Percentiles rank a stretch among this genome's conserved stretches.
These are phyloP conservation scores for Solenopsis invicta DNA, from an alignment of 1,140 invertebrate species.

Conservation along the genomic window DNA sequence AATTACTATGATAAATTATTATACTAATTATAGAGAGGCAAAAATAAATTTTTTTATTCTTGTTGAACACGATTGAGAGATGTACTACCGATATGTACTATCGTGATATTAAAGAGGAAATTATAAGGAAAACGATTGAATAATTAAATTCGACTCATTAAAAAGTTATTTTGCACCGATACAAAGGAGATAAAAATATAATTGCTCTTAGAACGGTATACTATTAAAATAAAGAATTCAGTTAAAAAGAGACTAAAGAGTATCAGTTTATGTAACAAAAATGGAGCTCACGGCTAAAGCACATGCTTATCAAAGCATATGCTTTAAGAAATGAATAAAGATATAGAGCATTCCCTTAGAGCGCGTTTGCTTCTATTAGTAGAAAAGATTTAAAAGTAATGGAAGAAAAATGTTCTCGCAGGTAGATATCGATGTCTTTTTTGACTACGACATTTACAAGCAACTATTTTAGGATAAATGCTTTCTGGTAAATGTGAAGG, in stretches of 20 bases:
- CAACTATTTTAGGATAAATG: conserved; percentile 14
- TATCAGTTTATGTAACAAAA: not conserved
- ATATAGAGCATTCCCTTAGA: not conserved
- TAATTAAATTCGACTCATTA: not conserved
- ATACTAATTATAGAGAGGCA: too few relatives aligned
- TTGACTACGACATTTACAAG: conserved; percentile 3
- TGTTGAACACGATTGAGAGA: not conserved
- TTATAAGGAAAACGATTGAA: not conserved
- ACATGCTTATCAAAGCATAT: not conserved
- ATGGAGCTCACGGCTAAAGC: not conserved
- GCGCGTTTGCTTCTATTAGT: not conserved
- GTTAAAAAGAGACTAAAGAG: not conserved
- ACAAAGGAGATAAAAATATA: not conserved
- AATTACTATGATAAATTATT: not conserved
- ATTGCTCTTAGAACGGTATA: not conserved
- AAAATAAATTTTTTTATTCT: not conserved
- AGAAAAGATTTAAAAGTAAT: not conserved
- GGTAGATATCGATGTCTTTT: not conserved
- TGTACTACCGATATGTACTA: not conserved
- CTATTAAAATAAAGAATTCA: conserved; percentile 5
- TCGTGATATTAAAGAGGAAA: not conserved
- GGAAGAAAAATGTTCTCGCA: not conserved
- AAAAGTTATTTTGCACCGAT: not conserved
- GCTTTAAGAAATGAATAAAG: not conserved
- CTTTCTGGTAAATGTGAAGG: not conserved